Evolutionary conservation across 2,797 vertebrate species (phyloP), one percentile per base, ranked within the genome.

Genomic region (Urosaurus nigricauda): DNA sequence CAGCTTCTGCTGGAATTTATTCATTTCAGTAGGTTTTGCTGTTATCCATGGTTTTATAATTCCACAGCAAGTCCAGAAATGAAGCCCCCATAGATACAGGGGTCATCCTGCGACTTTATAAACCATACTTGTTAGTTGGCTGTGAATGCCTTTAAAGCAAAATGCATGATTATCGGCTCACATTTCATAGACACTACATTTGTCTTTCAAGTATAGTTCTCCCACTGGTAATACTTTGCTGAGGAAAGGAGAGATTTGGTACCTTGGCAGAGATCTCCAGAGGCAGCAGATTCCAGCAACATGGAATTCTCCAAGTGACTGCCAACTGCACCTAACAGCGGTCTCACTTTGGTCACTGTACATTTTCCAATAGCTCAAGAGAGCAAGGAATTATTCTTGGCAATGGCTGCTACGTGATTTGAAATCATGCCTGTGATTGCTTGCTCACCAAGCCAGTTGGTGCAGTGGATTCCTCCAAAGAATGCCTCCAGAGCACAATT

Each of bases 371-470:
- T n/a, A 85, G 84, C 73, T 63, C 17, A 37, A n/a, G 73, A 85
- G n/a, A 26, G 37, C 73, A n/a, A 63, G 73, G 84, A 85, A 63
- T 63, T 77, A 29, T 40, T 63, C 73, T 43, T 19, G 16, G 84
- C 56, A 63, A 77, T 77, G 73, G 73, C 63, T 85, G 73, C 73
- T 24, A 63, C 60, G 73, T 21, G 53, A 60, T 77, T 85, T 77
- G 84, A 85, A 85, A 77, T 37, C 53, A 32, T 75, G 73, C 73
- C 53, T 60, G 73, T 13, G 37, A 63, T 77, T 60, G 56, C 26
- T 32, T 43, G 26, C 73, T 77, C 24, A 21, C 73, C 35, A 63
- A 51, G 84, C 73, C 35, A 32, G 35, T 43, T 29, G 84, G 73
- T 63, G 35, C 21, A 63, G 84, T 47, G 56, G 84, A 73, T 84